These are phyloP conservation scores for Arothron firmamentum DNA, from an alignment of 2,113 vertebrate species.

Conservation along the genomic window DNA sequence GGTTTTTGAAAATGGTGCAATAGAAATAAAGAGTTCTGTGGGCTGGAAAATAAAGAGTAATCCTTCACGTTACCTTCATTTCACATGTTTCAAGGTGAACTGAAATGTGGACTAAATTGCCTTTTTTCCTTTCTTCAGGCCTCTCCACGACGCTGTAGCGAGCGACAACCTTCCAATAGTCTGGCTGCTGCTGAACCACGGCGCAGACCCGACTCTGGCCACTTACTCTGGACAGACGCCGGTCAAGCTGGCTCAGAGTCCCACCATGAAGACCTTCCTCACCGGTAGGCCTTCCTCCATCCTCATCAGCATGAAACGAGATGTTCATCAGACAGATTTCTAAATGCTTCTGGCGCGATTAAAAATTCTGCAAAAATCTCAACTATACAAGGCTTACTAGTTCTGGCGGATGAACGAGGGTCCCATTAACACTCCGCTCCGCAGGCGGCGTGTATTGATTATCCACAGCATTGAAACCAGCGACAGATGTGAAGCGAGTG, in stretches of 20 bases:
- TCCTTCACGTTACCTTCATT: not conserved
- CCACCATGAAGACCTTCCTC: constrained; percentile 90
- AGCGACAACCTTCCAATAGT: constrained; percentile 96
- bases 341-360: constrained; percentile 1
- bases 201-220: constrained; percentile 93
- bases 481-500: not conserved
- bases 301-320: not conserved
- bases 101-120: not conserved
- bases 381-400: not conserved
- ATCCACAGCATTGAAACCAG: no score
- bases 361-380: not conserved
- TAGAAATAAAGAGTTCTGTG: no score
- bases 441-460: not conserved
- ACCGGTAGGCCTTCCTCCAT: constrained; percentile 71
- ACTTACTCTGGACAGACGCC: constrained; percentile 97
- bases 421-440: constrained; percentile 2
- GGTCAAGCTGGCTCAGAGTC: constrained; percentile 90
- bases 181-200: constrained; percentile 93
- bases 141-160: constrained; percentile 93
- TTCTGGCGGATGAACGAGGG: constrained; percentile 14
- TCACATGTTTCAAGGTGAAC: not conserved
- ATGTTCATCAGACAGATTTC: constrained; percentile 1
- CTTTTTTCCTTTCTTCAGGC: constrained; percentile 68
- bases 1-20: no score
- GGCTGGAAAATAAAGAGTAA: no score